A percentile compares a stretch with the other conserved stretches of the same genome.
Evolutionary conservation across 2,113 vertebrate species (phyloP).

Genomic region (Mastomys natalensis): DNA sequence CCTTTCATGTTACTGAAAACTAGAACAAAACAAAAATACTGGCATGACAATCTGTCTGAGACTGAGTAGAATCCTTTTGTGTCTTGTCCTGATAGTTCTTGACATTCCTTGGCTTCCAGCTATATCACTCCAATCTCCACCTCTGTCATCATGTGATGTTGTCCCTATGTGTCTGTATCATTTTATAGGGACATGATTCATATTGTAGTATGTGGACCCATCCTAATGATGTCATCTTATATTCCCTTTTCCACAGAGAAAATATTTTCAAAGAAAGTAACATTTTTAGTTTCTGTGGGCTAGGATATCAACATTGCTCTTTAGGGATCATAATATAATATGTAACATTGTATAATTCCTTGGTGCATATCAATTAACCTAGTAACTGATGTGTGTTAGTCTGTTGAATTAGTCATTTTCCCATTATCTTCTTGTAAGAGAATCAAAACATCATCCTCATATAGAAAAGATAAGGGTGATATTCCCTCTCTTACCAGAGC

Average conservation of each 20-base stretch:
- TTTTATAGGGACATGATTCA: slow-evolving; percentile 1
- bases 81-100: not conserved
- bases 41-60: not conserved
- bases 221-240: not conserved
- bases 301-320: not conserved
- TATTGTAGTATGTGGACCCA: not conserved
- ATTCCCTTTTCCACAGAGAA: not conserved
- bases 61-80: not conserved
- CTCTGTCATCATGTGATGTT: not conserved
- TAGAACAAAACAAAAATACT: not conserved
- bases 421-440: too few relatives aligned
- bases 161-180: not conserved
- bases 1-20: not conserved
- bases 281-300: not conserved
- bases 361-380: not conserved
- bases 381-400: not conserved
- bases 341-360: not conserved
- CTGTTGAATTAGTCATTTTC: not conserved
- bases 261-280: not conserved
- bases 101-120: not conserved
- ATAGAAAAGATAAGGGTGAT: not conserved
- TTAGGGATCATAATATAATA: not conserved
- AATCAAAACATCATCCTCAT: too few relatives aligned
- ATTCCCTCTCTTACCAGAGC: not conserved
- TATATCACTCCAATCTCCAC: not conserved